Evolutionary conservation across 2,888 invertebrate species (phyloP).

Genomic region (Rambutsinella grinnellia): DNA sequence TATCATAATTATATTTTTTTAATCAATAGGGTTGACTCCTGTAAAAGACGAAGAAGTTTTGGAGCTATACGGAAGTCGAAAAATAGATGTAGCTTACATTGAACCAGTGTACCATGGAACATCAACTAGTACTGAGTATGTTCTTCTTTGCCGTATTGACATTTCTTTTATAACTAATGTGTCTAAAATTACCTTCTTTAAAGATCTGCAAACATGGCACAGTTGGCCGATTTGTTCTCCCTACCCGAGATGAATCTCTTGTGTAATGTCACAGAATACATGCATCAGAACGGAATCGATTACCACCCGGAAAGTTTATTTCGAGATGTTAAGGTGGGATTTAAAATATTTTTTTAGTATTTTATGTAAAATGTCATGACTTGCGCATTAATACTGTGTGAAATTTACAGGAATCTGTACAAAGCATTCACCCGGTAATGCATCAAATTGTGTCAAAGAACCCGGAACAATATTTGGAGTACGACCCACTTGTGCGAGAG

Average conservation of each 20-base stretch:
- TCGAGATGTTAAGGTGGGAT: slow-evolving; percentile 90
- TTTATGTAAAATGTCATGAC: too few relatives aligned
- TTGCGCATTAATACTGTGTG: too few relatives aligned
- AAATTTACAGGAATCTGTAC: slow-evolving; percentile 82
- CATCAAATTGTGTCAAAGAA: slow-evolving; percentile 88
- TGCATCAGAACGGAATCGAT: slow-evolving; percentile 88
- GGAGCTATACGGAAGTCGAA: slow-evolving; percentile 85
- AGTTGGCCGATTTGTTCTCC: slow-evolving; percentile 95
- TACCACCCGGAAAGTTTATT: slow-evolving; percentile 97
- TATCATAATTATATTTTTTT: background rate
- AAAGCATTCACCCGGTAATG: slow-evolving; percentile 89
- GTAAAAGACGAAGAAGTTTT: slow-evolving; percentile 88
- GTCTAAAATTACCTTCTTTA: background rate
- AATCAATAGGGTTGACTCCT: slow-evolving; percentile 75
- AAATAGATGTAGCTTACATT: slow-evolving; percentile 88
- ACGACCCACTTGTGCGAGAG: slow-evolving; percentile 78
- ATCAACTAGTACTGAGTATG: slow-evolving; percentile 34
- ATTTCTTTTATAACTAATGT: slow-evolving; percentile 9
- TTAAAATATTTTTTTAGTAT: too few relatives aligned
- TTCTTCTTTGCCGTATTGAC: background rate
- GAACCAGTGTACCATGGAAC: slow-evolving; percentile 72
- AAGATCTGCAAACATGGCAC: slow-evolving; percentile 80
- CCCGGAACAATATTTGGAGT: slow-evolving; percentile 83
- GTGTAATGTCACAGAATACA: slow-evolving; percentile 94
- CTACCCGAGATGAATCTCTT: slow-evolving; percentile 96